phyloP scores from a whole-genome alignment of 2,888 invertebrate genomes.

The Agrypnus murinus region DNA sequence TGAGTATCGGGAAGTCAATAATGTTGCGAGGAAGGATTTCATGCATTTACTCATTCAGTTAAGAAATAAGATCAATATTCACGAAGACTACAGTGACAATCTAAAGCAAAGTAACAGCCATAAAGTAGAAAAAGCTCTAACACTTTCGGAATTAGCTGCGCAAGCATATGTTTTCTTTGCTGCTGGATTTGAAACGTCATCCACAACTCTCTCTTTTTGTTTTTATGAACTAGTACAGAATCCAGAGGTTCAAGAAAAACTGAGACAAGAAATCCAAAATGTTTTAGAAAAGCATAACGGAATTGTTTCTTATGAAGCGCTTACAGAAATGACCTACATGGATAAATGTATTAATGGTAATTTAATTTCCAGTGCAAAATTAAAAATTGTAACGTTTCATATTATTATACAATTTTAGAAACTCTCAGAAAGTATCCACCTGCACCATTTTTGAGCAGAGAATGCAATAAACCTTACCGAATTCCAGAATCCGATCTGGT shows the following conservation, averaged over 20 bases:
- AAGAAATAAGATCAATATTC: conserved; percentile 55
- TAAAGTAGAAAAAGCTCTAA: conserved; percentile 33
- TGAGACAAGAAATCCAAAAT: conserved; percentile 68
- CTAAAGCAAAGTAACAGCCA: no score
- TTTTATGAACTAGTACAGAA: conserved; percentile 73
- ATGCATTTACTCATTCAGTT: conserved; percentile 70
- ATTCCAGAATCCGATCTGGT: neutral
- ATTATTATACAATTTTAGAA: no score
- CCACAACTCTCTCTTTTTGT: no score
- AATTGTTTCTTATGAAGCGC: conserved; percentile 70
- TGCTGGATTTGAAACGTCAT: no score
- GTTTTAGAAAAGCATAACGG: conserved; percentile 65
- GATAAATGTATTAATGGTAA: conserved; percentile 67
- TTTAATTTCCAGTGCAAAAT: no score
- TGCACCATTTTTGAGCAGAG: neutral
- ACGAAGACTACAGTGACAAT: neutral
- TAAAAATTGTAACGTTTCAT: no score
- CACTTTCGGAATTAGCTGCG: conserved; percentile 50
- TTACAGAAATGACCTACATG: no score
- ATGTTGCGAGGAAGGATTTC: conserved; percentile 73
- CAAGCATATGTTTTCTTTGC: conserved; percentile 66
- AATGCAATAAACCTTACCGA: neutral
- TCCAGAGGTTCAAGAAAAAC: conserved; percentile 66
- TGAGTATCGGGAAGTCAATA: conserved; percentile 68
- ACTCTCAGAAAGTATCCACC: neutral